A percentile compares a stretch with the other conserved stretches of the same genome.
phyloP scores from a whole-genome alignment of 2,888 invertebrate genomes.

The Philereme transversata region DNA sequence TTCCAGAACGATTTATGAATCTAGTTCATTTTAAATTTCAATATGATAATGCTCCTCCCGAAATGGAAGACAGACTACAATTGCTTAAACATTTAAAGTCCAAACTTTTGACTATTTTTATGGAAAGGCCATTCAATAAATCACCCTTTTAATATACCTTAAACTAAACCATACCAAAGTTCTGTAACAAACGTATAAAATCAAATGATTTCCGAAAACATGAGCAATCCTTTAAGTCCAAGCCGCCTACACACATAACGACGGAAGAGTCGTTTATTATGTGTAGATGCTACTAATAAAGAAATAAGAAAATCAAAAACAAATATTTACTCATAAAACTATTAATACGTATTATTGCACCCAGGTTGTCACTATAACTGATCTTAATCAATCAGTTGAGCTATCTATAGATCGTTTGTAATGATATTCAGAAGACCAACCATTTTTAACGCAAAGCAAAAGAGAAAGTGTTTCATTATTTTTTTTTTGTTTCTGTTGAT shows the following conservation, averaged over 20 bases:
- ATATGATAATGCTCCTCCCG: conserved; percentile 23
- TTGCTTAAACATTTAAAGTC: conserved; percentile 3
- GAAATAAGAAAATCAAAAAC: too few relatives aligned
- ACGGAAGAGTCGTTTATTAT: too few relatives aligned
- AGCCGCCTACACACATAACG: conserved; percentile 66
- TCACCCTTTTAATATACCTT: conserved; percentile 20
- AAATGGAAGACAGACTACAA: conserved; percentile 16
- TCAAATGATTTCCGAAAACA: conserved; percentile 52
- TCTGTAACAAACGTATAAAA: conserved; percentile 60
- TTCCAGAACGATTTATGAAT: conserved; percentile 21
- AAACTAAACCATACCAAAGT: conserved; percentile 34
- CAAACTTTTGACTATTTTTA: conserved; percentile 19
- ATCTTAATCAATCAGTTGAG: too few relatives aligned
- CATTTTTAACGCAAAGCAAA: too few relatives aligned
- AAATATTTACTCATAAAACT: too few relatives aligned
- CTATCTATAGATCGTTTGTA: too few relatives aligned
- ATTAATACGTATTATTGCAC: too few relatives aligned
- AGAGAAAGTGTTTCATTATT: too few relatives aligned
- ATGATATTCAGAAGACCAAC: too few relatives aligned
- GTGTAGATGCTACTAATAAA: too few relatives aligned
- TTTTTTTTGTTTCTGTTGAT: too few relatives aligned
- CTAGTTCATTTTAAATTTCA: conserved; percentile 21
- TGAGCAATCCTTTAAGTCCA: conserved; percentile 58
- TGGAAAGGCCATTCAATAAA: conserved; percentile 23
- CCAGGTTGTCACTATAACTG: too few relatives aligned